Evolutionary conservation across 2,797 vertebrate species (phyloP).

Genomic region (Myotis pilosus): DNA sequence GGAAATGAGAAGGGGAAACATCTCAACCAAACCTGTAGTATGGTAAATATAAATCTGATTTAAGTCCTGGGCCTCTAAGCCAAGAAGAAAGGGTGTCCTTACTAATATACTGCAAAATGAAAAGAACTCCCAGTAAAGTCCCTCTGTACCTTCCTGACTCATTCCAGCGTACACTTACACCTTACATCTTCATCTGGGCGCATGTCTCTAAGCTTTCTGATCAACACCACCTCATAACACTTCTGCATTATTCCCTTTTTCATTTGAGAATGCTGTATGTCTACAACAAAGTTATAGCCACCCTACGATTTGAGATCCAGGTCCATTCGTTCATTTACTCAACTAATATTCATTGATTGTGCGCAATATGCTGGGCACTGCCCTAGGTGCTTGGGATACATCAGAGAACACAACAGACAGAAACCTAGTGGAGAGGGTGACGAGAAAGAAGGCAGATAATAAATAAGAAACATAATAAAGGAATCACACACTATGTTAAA

Average conservation of each 20-base stretch:
- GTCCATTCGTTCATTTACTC: background rate
- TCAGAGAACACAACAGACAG: background rate
- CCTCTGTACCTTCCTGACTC: background rate
- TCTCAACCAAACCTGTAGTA: background rate
- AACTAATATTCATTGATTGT: background rate
- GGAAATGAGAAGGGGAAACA: background rate
- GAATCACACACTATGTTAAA: background rate
- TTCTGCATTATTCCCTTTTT: background rate
- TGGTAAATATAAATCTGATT: background rate
- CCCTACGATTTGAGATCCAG: background rate
- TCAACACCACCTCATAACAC: background rate
- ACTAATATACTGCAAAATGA: background rate
- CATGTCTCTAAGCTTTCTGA: background rate
- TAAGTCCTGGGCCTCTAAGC: background rate
- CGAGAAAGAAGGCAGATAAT: background rate
- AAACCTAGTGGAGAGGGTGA: background rate
- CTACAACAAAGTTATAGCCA: background rate
- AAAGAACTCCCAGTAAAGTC: background rate
- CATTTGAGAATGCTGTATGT: background rate
- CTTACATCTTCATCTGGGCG: background rate
- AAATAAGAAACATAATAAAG: background rate
- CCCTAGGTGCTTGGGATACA: background rate
- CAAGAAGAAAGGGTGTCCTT: constrained; percentile 12
- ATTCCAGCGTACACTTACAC: background rate
- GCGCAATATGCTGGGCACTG: background rate